A percentile compares a stretch with the other conserved stretches of the same genome.
Conservation (phyloP, 2,797 vertebrate species). For the Pangasius krempfi region DNA sequence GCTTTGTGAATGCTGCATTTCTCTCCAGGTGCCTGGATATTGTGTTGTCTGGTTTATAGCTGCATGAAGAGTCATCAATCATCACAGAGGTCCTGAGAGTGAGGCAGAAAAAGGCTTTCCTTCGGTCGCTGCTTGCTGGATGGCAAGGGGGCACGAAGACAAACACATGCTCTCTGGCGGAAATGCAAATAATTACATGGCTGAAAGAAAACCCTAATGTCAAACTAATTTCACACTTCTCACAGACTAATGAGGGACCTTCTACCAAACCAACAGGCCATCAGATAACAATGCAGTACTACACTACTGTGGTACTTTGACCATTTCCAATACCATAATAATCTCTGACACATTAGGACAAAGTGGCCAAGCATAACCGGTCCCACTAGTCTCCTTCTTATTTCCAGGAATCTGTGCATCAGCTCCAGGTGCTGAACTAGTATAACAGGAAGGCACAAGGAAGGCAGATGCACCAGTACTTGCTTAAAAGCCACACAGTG, state of each 20-base stretch:
- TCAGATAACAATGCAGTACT: slow-evolving; percentile 3
- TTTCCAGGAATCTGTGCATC: neutral
- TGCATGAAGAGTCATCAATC: slow-evolving; percentile 59
- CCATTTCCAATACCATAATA: neutral
- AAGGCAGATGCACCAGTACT: slow-evolving; percentile 46
- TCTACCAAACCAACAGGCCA: slow-evolving; percentile 8
- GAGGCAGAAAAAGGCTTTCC: slow-evolving; percentile 33
- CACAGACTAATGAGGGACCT: neutral
- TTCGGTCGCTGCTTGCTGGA: slow-evolving; percentile 37
- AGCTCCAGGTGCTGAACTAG: slow-evolving; percentile 24
- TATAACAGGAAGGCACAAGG: slow-evolving; percentile 26
- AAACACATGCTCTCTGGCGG: slow-evolving; percentile 26
- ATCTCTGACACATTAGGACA: neutral
- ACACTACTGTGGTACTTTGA: neutral
- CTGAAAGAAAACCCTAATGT: slow-evolving; percentile 43
- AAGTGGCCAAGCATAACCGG: neutral
- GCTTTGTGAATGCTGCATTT: slow-evolving; percentile 36
- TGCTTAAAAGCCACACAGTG: slow-evolving; percentile 44
- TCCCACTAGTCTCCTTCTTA: neutral
- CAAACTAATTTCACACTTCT: slow-evolving; percentile 48
- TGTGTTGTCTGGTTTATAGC: slow-evolving; percentile 54
- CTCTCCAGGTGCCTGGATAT: slow-evolving; percentile 48
- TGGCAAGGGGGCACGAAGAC: slow-evolving; percentile 27
- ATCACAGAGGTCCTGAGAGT: slow-evolving; percentile 45
- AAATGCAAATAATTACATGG: slow-evolving; percentile 54